Evolutionary conservation across 2,888 invertebrate species (phyloP).

Genomic region (Dolichopus griseipennis): DNA sequence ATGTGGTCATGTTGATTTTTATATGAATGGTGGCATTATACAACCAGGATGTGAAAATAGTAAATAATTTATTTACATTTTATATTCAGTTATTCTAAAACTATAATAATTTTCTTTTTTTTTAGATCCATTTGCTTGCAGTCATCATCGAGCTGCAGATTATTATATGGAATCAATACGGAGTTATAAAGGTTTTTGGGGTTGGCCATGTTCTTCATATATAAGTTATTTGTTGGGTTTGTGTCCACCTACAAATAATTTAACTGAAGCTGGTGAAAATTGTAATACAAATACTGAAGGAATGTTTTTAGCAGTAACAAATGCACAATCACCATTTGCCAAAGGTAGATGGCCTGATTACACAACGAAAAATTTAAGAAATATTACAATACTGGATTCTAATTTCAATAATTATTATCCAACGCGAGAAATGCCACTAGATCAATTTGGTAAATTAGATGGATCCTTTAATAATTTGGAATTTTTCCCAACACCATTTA

Average conservation of each 20-base stretch:
- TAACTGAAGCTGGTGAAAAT: conserved; percentile 47
- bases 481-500: conserved; percentile 26
- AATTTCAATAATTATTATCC: conserved; percentile 25
- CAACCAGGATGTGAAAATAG: conserved; percentile 56
- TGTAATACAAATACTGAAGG: conserved; percentile 41
- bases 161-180: conserved; percentile 60
- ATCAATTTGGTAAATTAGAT: conserved; percentile 40
- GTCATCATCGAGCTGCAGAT: conserved; percentile 54
- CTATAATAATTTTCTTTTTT: conserved; percentile 9
- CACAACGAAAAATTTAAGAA: background rate
- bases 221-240: conserved; percentile 49
- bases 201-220: conserved; percentile 54
- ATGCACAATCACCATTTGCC: conserved; percentile 49
- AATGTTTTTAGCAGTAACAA: conserved; percentile 50
- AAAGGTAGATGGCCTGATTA: conserved; percentile 48
- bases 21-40: conserved; percentile 59
- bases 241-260: conserved; percentile 48
- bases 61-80: conserved; percentile 25
- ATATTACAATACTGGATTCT: background rate
- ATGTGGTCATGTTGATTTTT: conserved; percentile 63
- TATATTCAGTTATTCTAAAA: background rate
- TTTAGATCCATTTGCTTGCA: conserved; percentile 52
- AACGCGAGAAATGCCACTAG: conserved; percentile 23
- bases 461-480: conserved; percentile 34
- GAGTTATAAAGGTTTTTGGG: conserved; percentile 55